Percentiles rank a stretch among this genome's conserved stretches.
These are phyloP conservation scores for Sipha flava DNA, from an alignment of 1,140 invertebrate genomes.

Conservation along the genomic window DNA sequence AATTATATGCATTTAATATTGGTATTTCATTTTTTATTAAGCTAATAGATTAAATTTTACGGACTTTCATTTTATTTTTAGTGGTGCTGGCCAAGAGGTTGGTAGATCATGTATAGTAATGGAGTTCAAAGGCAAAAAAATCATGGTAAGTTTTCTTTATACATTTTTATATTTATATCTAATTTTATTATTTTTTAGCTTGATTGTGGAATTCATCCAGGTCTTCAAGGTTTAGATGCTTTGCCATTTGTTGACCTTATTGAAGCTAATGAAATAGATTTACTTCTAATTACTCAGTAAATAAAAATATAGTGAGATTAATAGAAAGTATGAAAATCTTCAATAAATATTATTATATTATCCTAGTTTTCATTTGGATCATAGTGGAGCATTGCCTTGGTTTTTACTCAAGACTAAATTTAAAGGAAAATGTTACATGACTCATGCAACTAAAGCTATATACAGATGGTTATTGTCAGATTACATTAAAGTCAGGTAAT, in stretches of 20 bases:
- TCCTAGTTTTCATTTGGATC: conserved; percentile 91
- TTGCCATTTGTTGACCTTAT: conserved; percentile 96
- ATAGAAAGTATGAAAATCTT: neutral
- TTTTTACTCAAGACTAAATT: conserved; percentile 96
- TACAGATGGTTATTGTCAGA: conserved; percentile 97
- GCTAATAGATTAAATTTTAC: no score
- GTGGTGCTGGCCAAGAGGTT: conserved; percentile 98
- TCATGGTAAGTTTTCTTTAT: conserved; percentile 61
- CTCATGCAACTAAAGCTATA: conserved; percentile 98
- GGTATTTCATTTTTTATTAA: neutral
- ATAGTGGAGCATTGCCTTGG: conserved; percentile 96
- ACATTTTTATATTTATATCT: neutral
- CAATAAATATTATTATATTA: neutral
- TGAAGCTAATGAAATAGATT: conserved; percentile 94
- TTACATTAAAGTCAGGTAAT: conserved; percentile 93
- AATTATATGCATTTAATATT: neutral
- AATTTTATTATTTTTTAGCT: conserved; percentile 51
- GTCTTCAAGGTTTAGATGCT: conserved; percentile 91
- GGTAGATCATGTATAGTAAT: conserved; percentile 96
- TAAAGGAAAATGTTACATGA: conserved; percentile 98
- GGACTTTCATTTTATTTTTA: conserved; percentile 46
- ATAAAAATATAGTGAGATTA: conserved; percentile 41
- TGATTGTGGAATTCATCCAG: conserved; percentile 98
- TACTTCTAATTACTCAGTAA: conserved; percentile 92
- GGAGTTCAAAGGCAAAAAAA: conserved; percentile 98